phyloP scores from a whole-genome alignment of 2,113 vertebrate species.

The Cynocephalus volans region DNA sequence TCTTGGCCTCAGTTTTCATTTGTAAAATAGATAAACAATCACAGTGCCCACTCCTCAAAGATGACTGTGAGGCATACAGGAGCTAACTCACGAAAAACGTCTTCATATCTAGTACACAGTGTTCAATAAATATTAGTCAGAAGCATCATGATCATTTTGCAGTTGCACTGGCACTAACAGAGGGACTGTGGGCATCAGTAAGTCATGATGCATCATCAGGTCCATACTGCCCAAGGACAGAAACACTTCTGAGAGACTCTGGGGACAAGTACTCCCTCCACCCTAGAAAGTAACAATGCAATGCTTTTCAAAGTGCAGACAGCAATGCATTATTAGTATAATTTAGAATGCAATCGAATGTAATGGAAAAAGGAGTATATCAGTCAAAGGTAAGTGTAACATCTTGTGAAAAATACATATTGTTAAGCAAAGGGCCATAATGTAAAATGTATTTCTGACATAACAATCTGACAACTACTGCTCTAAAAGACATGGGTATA shows the following conservation, averaged over 20 bases:
- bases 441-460: neutral
- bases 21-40: neutral
- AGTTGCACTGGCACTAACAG: neutral
- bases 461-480: neutral
- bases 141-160: neutral
- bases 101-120: neutral
- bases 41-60: neutral
- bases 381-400: neutral
- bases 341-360: neutral
- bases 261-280: neutral
- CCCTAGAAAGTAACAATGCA: neutral
- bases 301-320: neutral
- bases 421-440: neutral
- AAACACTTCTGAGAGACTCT: neutral
- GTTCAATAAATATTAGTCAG: neutral
- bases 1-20: neutral
- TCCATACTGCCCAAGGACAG: neutral
- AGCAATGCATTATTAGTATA: neutral
- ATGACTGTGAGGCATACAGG: neutral
- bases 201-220: neutral
- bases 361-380: neutral
- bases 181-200: fast-evolving
- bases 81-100: neutral
- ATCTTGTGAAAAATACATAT: neutral
- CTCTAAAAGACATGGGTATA: neutral